Evolutionary conservation across 2,797 vertebrate species (phyloP), one percentile per base, ranked within the genome.

Genomic region (Lindbergichthys nudifrons): DNA sequence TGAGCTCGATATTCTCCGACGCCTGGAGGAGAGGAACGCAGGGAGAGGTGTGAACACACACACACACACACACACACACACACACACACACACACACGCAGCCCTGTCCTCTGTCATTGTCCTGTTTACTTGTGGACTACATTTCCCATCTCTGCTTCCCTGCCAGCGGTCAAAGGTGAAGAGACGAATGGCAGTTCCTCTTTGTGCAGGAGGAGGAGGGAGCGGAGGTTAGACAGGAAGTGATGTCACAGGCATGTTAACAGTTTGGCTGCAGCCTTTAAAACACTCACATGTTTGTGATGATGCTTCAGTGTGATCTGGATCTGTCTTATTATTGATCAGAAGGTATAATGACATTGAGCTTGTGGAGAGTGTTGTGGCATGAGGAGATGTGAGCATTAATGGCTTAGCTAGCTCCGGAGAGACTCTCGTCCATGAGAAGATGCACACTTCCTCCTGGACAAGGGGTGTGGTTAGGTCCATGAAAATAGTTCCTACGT

Each of bases 11-110:
- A 87, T 99, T 99, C 89, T 99, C 98, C 0, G 98, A 99, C 89
- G 98, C 98, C 83, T 99, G 98, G 98, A 99, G 97, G 81, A 95
- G 98, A 79, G 98, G 98, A 5, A 99, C 98, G 14, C 98, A 99
- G 93, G 92, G 99, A 68, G 97, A 99, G 84, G 98, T 36, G 32
- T 36, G 32, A 36, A 36, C 32, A 36, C 32, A 36, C 32, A 46
- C 23, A 2, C 42, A 14, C n/a, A 10, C 51, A 8, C 51, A 6
- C n/a, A 57, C 23, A 58, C 30, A 56, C 23, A 2, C 42, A 14
- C n/a, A 45, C 23, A 2, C 41, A 14, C 18, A 15, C 51, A 7
- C 50, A 6, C n/a, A 57, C 23, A 58, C 30, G 51, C 52, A 21
- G 1, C 32, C 19, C 12, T 10, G 57, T 11, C 3, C 48, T 73